These are phyloP conservation scores for Hipposideros larvatus DNA, from an alignment of 2,797 vertebrate species.

Conservation along the genomic window DNA sequence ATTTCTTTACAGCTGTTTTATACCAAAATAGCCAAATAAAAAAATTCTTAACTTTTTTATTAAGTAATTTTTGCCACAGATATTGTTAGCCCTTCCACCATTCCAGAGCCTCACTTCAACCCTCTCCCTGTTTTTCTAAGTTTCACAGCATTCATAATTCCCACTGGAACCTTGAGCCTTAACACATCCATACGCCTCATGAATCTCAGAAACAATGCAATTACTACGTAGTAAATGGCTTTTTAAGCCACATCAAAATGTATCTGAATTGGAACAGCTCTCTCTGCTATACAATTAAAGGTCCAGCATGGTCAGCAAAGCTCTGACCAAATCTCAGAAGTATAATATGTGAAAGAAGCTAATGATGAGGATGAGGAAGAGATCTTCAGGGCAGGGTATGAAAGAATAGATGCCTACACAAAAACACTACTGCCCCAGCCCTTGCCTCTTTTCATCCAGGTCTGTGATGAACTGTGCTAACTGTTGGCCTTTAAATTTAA, in stretches of 20 bases:
- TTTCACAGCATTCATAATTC: background rate
- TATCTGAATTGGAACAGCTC: background rate
- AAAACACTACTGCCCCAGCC: background rate
- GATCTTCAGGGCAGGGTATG: background rate
- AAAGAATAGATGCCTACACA: background rate
- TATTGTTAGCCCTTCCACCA: background rate
- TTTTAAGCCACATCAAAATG: conserved; percentile 1
- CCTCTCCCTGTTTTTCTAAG: background rate
- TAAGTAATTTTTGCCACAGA: background rate
- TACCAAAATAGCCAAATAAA: background rate
- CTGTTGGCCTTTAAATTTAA: background rate
- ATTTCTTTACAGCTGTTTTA: background rate
- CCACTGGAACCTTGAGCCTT: background rate
- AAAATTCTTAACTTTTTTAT: background rate
- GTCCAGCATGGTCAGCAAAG: background rate
- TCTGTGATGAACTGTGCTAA: background rate
- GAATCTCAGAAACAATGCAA: background rate
- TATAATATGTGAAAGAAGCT: background rate
- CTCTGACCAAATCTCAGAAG: background rate
- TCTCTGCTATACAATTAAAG: background rate
- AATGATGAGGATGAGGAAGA: background rate
- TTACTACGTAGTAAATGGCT: background rate
- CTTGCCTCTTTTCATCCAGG: background rate
- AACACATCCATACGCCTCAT: background rate
- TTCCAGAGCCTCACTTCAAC: background rate